Conservation (phyloP, 2,797 vertebrate genomes). For the Molossus molossus region DNA sequence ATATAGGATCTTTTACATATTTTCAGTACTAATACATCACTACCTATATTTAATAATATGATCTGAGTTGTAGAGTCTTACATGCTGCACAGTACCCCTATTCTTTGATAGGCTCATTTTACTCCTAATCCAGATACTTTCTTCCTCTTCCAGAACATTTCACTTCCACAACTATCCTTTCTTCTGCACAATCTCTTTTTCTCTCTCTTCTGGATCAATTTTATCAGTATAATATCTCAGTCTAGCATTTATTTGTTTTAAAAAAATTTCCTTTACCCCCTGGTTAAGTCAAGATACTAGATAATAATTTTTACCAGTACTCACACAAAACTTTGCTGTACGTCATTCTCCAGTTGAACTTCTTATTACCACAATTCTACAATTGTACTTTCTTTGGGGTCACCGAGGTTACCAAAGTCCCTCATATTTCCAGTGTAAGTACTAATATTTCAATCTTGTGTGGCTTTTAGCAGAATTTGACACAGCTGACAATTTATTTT, state of each 20-base stretch:
- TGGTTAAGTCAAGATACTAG: neutral
- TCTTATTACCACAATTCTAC: neutral
- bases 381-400: neutral
- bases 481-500: neutral
- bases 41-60: neutral
- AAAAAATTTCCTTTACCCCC: neutral
- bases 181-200: neutral
- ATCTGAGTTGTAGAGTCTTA: neutral
- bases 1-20: neutral
- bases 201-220: neutral
- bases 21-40: neutral
- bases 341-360: neutral
- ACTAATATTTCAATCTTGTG: neutral
- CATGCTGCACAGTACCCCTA: accelerated
- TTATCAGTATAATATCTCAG: neutral
- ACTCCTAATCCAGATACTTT: neutral
- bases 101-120: neutral
- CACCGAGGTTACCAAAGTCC: neutral
- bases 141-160: neutral
- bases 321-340: neutral
- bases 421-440: neutral
- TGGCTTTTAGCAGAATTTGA: neutral
- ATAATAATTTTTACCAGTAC: neutral
- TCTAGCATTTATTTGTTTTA: neutral
- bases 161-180: neutral